These are phyloP conservation scores for Galaxias olidus DNA, from an alignment of 2,797 vertebrate genomes.

Conservation along the genomic window DNA sequence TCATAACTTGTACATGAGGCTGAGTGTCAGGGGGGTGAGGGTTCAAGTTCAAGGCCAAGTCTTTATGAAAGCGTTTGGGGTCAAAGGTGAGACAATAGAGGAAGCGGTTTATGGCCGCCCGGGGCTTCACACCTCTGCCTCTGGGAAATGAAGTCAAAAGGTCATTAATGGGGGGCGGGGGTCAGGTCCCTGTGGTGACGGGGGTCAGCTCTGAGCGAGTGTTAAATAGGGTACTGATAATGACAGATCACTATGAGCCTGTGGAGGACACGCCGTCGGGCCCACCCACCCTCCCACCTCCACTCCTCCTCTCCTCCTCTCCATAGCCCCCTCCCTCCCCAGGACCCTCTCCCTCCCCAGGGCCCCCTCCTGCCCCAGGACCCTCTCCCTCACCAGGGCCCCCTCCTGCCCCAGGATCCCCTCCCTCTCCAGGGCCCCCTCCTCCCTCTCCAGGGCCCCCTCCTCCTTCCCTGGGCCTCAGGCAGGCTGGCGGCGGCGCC, in stretches of 20 bases:
- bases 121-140: slow-evolving; percentile 23
- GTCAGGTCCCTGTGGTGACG: too few relatives aligned
- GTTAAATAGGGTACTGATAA: slow-evolving; percentile 49
- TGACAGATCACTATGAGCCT: slow-evolving; percentile 42
- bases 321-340: background rate
- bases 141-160: slow-evolving; percentile 18
- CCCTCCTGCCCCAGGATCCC: too few relatives aligned
- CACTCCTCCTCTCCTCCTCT: too few relatives aligned
- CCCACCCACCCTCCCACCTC: too few relatives aligned
- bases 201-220: too few relatives aligned
- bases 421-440: too few relatives aligned
- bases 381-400: too few relatives aligned
- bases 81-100: slow-evolving; percentile 22
- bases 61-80: slow-evolving; percentile 31
- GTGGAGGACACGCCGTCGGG: too few relatives aligned
- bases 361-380: too few relatives aligned
- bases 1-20: too few relatives aligned
- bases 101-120: slow-evolving; percentile 27
- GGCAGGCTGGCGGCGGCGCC: slow-evolving; percentile 33
- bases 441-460: too few relatives aligned
- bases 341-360: slow-evolving; percentile 1
- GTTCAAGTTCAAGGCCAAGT: slow-evolving; percentile 8
- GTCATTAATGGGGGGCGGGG: slow-evolving; percentile 37
- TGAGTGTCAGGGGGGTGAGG: background rate
- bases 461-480: slow-evolving; percentile 3